These are phyloP conservation scores for Lasius fuliginosus DNA, from an alignment of 2,888 invertebrate species.

Conservation along the genomic window DNA sequence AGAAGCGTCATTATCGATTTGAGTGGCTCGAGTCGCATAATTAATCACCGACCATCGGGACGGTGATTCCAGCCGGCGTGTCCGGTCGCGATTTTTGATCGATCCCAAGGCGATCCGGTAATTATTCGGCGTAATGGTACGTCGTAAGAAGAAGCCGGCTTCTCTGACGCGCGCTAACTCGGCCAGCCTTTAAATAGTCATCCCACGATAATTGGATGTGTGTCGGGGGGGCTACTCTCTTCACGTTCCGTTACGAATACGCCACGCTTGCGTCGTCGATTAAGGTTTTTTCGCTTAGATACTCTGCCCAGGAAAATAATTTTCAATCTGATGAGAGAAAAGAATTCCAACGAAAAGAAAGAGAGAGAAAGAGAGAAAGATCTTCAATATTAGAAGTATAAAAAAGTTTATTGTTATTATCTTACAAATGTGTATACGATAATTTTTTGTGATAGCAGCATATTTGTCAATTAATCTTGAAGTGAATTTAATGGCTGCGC, in stretches of 20 bases:
- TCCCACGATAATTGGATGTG: conserved; percentile 13
- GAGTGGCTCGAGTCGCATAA: conserved; percentile 58
- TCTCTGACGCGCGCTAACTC: conserved; percentile 14
- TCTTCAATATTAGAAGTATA: not conserved
- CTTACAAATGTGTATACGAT: not conserved
- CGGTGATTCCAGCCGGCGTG: conserved; percentile 9
- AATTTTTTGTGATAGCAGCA: not conserved
- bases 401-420: conserved; percentile 1
- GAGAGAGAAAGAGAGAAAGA: not conserved
- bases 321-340: not conserved
- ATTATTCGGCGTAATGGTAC: conserved; percentile 45
- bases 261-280: conserved; percentile 21
- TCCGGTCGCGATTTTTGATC: conserved; percentile 41
- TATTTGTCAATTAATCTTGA: not conserved
- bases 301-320: not conserved
- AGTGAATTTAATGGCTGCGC: not conserved
- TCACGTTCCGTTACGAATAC: not conserved
- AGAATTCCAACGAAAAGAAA: not conserved
- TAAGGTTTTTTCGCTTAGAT: conserved; percentile 17
- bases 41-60: conserved; percentile 59
- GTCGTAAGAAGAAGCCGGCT: conserved; percentile 28
- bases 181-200: conserved; percentile 12
- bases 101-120: conserved; percentile 55
- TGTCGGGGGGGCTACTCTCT: not conserved
- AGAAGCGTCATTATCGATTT: conserved; percentile 56